Conservation (phyloP, 2,113 vertebrate genomes). For the Spilogale gracilis region DNA sequence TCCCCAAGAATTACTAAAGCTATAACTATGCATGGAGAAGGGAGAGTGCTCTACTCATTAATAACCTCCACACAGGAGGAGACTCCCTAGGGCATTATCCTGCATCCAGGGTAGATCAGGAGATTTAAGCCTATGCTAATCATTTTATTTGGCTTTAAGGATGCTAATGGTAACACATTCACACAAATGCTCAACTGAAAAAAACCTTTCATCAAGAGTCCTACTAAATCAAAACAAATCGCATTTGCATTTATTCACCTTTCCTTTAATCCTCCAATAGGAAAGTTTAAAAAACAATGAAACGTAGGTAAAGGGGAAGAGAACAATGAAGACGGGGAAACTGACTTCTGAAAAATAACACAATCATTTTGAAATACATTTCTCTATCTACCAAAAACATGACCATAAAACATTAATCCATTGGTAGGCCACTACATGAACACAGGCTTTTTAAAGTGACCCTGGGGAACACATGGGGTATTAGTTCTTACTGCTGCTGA, state of each 20-base stretch:
- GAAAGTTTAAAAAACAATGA: not conserved
- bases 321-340: not conserved
- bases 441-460: not conserved
- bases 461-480: not conserved
- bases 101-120: not conserved
- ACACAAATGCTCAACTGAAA: not conserved
- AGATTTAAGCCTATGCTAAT: not conserved
- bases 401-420: not conserved
- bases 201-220: not conserved
- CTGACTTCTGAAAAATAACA: not conserved
- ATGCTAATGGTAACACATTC: not conserved
- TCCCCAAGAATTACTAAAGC: not conserved
- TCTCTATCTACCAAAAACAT: conserved; percentile 2
- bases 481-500: not conserved
- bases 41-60: not conserved
- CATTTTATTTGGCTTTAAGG: not conserved
- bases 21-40: not conserved
- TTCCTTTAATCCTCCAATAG: not conserved
- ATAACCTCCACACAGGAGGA: not conserved
- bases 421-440: not conserved
- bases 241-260: conserved; percentile 31
- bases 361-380: not conserved
- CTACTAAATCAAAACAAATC: conserved; percentile 19
- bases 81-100: not conserved
- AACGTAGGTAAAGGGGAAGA: not conserved